Evolutionary conservation across 1,140 invertebrate genomes (phyloP), one percentile per base, ranked within the genome.

Genomic region (Physella acuta): DNA sequence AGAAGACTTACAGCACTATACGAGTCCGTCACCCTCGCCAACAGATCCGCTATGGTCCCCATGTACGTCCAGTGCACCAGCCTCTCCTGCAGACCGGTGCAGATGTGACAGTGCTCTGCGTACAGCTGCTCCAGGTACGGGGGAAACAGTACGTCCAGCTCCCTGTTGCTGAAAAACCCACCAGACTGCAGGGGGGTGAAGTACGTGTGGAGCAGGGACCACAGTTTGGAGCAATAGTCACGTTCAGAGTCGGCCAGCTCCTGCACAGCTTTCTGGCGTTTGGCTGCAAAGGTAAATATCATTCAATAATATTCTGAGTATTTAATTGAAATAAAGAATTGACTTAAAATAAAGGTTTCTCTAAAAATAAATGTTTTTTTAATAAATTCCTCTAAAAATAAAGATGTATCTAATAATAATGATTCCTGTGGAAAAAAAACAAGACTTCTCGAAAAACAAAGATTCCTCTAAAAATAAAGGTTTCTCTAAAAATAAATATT

Each of bases 201-300:
- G 72, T 85, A 85, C 3, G 75, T 78, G 62, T 86, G 80, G 53
- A 85, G 76, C 26, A 86, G 73, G 2, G 79, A 83, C 81, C 81
- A 84, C 2, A 86, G 74, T 1, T 80, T 82, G 34, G 79, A 77
- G 72, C 85, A 86, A 72, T 86, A 86, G 28, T 80, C 81, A 59
- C 80, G 78, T 71, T 86, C 85, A 14, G 84, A 82, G 64, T 84
- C 83, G 0, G 85, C 49, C 16, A 86, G 72, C 51, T 86, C 84
- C 58, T 73, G 70, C 1, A 81, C 83, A 28, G 84, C 75, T 51
- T 78, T 77, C 69, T 79, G 75, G 51, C 84, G 72, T 70, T 84
- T 81, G 3, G 61, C 78, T 79, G 61, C 26, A 64, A 55, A n/a
- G 31, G 52, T 8, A 8, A 55, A 55, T 11, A 44, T 44, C 39